phyloP scores from a whole-genome alignment of 2,113 vertebrate species.

The Tragelaphus buxtoni region DNA sequence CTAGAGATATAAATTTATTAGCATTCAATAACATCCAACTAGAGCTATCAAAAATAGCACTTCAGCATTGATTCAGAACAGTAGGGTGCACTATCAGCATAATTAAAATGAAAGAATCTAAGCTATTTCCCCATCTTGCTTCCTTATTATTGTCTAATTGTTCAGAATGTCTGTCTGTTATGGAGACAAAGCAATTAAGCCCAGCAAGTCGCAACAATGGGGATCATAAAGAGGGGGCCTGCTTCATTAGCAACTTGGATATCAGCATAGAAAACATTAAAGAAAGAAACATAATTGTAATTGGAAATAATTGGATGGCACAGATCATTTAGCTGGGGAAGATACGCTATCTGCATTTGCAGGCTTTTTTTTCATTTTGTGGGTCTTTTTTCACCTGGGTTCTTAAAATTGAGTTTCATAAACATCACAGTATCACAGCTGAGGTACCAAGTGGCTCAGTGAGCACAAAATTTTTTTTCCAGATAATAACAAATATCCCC shows the following conservation, averaged over 20 bases:
- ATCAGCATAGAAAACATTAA: conserved; percentile 86
- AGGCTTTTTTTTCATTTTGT: conserved; percentile 18
- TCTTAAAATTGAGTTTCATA: neutral
- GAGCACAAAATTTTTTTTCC: neutral
- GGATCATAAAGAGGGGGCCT: conserved; percentile 82
- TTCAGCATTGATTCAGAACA: conserved; percentile 80
- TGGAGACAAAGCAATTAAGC: conserved; percentile 87
- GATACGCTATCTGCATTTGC: conserved; percentile 49
- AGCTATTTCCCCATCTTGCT: conserved; percentile 78
- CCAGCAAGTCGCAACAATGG: conserved; percentile 84
- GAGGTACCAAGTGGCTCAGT: neutral
- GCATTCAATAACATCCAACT: neutral
- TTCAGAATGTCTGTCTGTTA: conserved; percentile 85
- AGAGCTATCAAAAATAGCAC: conserved; percentile 78
- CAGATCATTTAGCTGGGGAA: conserved; percentile 82
- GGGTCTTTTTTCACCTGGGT: conserved; percentile 64
- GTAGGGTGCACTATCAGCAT: conserved; percentile 80
- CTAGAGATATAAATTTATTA: conserved; percentile 80
- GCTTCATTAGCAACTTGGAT: conserved; percentile 85
- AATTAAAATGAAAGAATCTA: conserved; percentile 83
- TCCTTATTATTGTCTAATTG: conserved; percentile 87
- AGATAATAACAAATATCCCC: neutral
- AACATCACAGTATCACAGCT: neutral
- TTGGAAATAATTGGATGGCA: conserved; percentile 91
- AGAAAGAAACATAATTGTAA: conserved; percentile 86